phyloP scores from a whole-genome alignment of 2,888 invertebrate genomes.

The Acronicta psi region DNA sequence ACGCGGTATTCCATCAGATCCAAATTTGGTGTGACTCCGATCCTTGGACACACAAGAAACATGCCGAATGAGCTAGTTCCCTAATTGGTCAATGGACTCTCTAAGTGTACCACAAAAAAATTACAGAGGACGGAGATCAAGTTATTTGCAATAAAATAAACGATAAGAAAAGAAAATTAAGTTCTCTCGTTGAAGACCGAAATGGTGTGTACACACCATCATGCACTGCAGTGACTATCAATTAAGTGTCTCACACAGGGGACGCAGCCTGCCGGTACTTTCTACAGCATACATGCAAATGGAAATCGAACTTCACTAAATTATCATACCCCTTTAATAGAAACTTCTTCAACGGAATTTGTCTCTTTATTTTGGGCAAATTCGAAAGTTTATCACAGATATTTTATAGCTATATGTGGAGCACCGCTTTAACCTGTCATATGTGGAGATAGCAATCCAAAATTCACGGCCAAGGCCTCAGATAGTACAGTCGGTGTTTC shows the following conservation, averaged over 20 bases:
- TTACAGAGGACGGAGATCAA: too few species aligned
- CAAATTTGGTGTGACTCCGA: too few species aligned
- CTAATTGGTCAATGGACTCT: too few species aligned
- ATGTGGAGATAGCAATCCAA: slow-evolving; percentile 9
- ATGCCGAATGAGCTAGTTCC: too few species aligned
- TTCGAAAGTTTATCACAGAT: neutral
- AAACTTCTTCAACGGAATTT: neutral
- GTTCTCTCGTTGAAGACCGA: slow-evolving; percentile 31
- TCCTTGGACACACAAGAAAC: too few species aligned
- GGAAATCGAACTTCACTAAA: slow-evolving; percentile 18
- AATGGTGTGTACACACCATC: slow-evolving; percentile 29
- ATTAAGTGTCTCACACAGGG: slow-evolving; percentile 48
- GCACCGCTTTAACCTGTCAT: neutral
- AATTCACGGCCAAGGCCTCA: slow-evolving; percentile 14
- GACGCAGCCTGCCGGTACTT: slow-evolving; percentile 46
- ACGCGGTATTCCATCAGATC: too few species aligned
- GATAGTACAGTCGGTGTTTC: slow-evolving; percentile 27
- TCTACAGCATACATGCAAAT: slow-evolving; percentile 38
- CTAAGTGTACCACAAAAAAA: too few species aligned
- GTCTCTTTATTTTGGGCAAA: neutral
- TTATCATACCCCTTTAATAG: slow-evolving; percentile 13
- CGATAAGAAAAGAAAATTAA: neutral
- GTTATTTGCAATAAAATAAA: too few species aligned
- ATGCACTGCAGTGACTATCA: slow-evolving; percentile 32
- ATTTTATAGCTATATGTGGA: neutral